Evolutionary conservation across 1,140 invertebrate genomes (phyloP).

Genomic region (Heterodera schachtii): DNA sequence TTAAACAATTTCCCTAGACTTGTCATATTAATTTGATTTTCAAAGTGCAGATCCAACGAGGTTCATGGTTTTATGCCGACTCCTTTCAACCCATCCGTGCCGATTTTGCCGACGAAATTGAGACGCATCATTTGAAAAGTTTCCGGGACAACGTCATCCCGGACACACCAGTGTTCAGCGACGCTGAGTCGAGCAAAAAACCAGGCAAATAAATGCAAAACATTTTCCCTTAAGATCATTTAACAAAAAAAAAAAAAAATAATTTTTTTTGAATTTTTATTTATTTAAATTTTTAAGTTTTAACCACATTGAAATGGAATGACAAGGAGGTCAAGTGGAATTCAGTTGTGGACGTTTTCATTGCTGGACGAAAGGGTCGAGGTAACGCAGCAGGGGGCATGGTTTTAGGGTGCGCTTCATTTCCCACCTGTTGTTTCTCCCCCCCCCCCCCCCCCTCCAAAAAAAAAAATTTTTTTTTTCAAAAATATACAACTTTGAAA

Average conservation of each 20-base stretch:
- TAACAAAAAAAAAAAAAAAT: no score
- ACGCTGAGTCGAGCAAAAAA: slow-evolving; percentile 61
- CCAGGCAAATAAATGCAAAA: slow-evolving; percentile 52
- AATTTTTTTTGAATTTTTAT: no score
- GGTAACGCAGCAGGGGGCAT: neutral
- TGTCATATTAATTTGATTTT: no score
- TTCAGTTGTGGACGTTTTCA: slow-evolving; percentile 59
- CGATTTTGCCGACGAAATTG: slow-evolving; percentile 61
- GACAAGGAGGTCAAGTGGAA: slow-evolving; percentile 64
- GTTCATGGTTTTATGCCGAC: slow-evolving; percentile 60
- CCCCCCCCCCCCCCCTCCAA: no score
- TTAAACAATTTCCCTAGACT: no score
- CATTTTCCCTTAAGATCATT: no score
- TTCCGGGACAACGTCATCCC: slow-evolving; percentile 62
- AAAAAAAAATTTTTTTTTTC: neutral
- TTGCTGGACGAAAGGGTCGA: slow-evolving; percentile 47
- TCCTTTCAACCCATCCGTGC: slow-evolving; percentile 51
- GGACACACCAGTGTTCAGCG: slow-evolving; percentile 62
- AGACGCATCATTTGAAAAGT: slow-evolving; percentile 58
- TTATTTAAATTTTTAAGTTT: slow-evolving; percentile 49
- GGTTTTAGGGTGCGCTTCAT: no score
- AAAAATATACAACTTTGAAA: neutral
- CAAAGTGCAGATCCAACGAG: slow-evolving; percentile 58
- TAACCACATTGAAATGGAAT: slow-evolving; percentile 57
- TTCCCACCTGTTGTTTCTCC: no score